Percentiles rank a stretch among this genome's conserved stretches.
Evolutionary conservation across 2,113 vertebrate species (phyloP).

Genomic region (Lophura nycthemera): DNA sequence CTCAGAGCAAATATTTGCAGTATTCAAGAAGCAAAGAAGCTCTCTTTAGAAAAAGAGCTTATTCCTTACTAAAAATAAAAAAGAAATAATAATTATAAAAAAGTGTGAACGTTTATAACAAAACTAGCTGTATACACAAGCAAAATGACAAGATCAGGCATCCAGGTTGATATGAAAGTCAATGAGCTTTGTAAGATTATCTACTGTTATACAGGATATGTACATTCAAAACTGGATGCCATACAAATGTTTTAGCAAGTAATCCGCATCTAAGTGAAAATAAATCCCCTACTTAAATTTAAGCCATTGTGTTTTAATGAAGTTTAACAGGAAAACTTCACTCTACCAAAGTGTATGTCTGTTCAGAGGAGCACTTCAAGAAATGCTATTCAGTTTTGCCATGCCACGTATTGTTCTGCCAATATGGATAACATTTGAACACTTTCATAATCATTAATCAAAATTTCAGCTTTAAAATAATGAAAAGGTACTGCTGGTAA

Average conservation of each 20-base stretch:
- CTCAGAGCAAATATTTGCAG: neutral
- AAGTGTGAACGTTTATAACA: neutral
- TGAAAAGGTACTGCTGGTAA: neutral
- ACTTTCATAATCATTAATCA: neutral
- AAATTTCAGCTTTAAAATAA: neutral
- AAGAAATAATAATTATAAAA: neutral
- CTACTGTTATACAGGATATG: neutral
- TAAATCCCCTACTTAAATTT: slow-evolving; percentile 32
- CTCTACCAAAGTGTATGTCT: fast-evolving
- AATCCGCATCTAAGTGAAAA: slow-evolving; percentile 40
- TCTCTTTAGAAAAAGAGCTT: neutral
- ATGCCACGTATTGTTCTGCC: neutral
- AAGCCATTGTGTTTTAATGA: neutral
- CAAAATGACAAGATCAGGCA: neutral
- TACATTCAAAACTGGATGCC: neutral
- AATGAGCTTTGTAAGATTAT: neutral
- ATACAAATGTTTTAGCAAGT: neutral
- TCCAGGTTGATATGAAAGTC: neutral
- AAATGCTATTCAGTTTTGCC: neutral
- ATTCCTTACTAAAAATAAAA: neutral
- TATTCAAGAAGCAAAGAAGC: neutral
- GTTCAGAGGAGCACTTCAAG: neutral
- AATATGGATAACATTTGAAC: neutral
- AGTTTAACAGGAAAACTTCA: neutral
- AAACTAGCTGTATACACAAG: neutral